These are phyloP conservation scores for Geopemphigus sp. DNA, from an alignment of 1,140 invertebrate genomes.

Conservation along the genomic window DNA sequence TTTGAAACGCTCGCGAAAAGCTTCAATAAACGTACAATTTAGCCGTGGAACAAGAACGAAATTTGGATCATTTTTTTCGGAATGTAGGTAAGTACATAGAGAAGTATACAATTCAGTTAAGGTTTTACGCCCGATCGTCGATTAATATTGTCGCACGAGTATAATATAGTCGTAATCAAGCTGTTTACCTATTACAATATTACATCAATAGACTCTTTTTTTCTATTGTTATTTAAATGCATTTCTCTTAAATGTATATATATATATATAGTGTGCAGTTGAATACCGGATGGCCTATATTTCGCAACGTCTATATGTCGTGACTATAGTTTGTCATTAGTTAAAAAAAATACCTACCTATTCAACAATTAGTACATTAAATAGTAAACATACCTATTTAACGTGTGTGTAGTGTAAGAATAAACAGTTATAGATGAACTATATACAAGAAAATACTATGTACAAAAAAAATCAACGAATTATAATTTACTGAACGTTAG, in stretches of 20 bases:
- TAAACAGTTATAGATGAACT: neutral
- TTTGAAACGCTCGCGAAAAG: too few species aligned
- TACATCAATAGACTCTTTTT: neutral
- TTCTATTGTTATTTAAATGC: neutral
- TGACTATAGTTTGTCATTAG: neutral
- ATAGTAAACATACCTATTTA: neutral
- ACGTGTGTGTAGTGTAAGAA: neutral
- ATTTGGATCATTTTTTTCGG: too few species aligned
- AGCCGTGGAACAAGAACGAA: too few species aligned
- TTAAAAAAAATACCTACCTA: conserved; percentile 7
- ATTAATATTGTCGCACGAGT: neutral
- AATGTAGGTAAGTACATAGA: too few species aligned
- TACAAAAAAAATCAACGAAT: neutral
- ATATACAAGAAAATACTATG: neutral
- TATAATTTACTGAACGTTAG: too few species aligned
- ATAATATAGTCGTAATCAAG: neutral
- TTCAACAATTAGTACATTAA: conserved; percentile 3
- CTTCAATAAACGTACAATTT: too few species aligned
- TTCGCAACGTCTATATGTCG: conserved; percentile 3
- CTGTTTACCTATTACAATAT: too few species aligned
- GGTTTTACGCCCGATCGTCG: too few species aligned
- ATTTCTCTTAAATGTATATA: neutral
- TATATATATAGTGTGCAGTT: too few species aligned
- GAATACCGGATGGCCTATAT: neutral
- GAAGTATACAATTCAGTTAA: too few species aligned